Conservation (phyloP, 2,888 invertebrate genomes). For the Zygothrica quintamaculata region DNA sequence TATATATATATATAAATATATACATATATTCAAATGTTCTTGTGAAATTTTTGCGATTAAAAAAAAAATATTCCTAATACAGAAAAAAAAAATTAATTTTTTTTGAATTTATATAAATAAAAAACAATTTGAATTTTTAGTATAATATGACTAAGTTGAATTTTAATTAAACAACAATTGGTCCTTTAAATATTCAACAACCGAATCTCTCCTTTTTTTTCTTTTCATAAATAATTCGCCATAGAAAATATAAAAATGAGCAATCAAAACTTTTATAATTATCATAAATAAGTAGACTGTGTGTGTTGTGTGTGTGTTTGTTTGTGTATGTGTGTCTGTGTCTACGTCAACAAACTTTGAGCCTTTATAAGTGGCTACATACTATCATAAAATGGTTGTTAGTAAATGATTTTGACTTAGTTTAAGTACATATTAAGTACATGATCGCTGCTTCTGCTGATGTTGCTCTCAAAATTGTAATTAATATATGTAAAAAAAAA, state of each 20-base stretch:
- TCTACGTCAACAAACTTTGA: constrained; percentile 53
- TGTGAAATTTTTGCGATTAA: constrained; percentile 60
- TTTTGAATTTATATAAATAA: constrained; percentile 45
- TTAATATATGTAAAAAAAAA: constrained; percentile 39
- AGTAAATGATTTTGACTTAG: constrained; percentile 48
- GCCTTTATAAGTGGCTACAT: constrained; percentile 19
- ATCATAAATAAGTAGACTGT: constrained; percentile 39
- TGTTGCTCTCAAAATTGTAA: constrained; percentile 20
- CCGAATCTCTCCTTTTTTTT: constrained; percentile 55
- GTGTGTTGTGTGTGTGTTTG: too few species aligned
- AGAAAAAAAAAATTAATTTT: constrained; percentile 37
- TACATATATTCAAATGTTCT: constrained; percentile 37
- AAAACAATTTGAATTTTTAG: constrained; percentile 36
- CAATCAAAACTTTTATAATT: constrained; percentile 48
- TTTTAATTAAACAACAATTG: constrained; percentile 71
- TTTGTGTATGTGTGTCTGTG: too few species aligned
- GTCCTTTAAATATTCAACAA: constrained; percentile 60
- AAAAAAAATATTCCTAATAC: constrained; percentile 24
- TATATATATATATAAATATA: constrained; percentile 52
- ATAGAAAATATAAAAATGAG: constrained; percentile 55
- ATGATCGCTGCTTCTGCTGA: constrained; percentile 57
- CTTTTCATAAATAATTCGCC: constrained; percentile 32
- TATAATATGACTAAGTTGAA: constrained; percentile 31
- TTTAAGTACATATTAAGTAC: constrained; percentile 73
- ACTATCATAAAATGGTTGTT: constrained; percentile 33